These are phyloP conservation scores for Zophobas atratus DNA, from an alignment of 1,140 invertebrate species.

Conservation along the genomic window DNA sequence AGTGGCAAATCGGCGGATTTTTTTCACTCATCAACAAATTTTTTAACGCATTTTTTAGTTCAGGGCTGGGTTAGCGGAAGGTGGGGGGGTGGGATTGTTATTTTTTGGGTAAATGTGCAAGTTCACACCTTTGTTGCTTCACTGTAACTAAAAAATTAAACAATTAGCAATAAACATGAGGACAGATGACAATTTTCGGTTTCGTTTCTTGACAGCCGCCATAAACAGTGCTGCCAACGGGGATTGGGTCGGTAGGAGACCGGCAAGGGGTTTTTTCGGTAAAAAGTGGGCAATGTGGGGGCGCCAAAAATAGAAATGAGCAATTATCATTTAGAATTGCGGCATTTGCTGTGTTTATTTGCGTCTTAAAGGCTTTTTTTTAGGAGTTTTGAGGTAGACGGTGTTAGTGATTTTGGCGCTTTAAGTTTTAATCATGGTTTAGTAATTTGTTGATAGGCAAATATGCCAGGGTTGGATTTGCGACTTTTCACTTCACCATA, in stretches of 20 bases:
- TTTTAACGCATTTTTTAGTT: slow-evolving; percentile 19
- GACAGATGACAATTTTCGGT: slow-evolving; percentile 52
- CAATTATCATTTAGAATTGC: too few species aligned
- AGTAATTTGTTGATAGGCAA: too few species aligned
- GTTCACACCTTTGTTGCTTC: slow-evolving; percentile 15
- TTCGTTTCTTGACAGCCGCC: slow-evolving; percentile 51
- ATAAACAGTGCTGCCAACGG: slow-evolving; percentile 30
- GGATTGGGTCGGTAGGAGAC: neutral
- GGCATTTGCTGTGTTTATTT: too few species aligned
- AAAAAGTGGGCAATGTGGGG: too few species aligned
- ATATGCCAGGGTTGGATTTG: too few species aligned
- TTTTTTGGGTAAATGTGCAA: slow-evolving; percentile 8
- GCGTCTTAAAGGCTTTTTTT: too few species aligned
- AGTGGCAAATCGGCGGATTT: slow-evolving; percentile 15
- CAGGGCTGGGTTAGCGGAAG: neutral
- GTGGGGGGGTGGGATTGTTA: slow-evolving; percentile 4
- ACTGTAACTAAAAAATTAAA: slow-evolving; percentile 45
- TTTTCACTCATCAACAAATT: slow-evolving; percentile 42
- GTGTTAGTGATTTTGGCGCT: too few species aligned
- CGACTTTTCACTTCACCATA: too few species aligned
- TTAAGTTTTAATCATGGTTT: too few species aligned
- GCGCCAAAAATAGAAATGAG: too few species aligned
- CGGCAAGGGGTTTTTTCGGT: neutral
- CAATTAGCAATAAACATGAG: slow-evolving; percentile 52
- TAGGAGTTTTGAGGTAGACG: too few species aligned